A percentile compares a stretch with the other conserved stretches of the same genome.
Evolutionary conservation across 2,888 invertebrate genomes (phyloP).

Genomic region (Eupithecia vulgata): DNA sequence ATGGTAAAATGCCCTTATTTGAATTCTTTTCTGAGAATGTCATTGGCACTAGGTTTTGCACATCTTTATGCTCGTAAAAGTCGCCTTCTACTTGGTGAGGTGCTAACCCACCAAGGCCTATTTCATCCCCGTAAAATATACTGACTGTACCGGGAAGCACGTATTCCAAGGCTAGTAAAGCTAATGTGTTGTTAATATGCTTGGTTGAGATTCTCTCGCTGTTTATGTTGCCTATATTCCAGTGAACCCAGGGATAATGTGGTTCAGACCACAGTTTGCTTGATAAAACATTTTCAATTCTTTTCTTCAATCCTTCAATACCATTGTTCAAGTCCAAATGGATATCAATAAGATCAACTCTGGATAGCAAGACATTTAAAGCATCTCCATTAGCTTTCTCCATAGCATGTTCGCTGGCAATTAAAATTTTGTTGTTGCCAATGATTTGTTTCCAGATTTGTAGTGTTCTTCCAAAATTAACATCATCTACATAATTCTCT

Average conservation of each 20-base stretch:
- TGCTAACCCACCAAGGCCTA: constrained; percentile 86
- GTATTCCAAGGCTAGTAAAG: constrained; percentile 89
- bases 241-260: constrained; percentile 90
- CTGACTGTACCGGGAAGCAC: constrained; percentile 93
- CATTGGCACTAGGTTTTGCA: constrained; percentile 89
- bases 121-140: constrained; percentile 96
- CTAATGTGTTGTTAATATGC: constrained; percentile 86
- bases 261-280: constrained; percentile 85
- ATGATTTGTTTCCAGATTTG: constrained; percentile 88
- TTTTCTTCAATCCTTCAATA: constrained; percentile 82
- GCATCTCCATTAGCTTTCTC: constrained; percentile 72
- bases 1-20: constrained; percentile 82
- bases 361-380: constrained; percentile 85
- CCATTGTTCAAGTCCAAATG: constrained; percentile 85
- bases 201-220: constrained; percentile 84
- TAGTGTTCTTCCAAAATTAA: constrained; percentile 83
- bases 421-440: constrained; percentile 86
- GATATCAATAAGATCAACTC: constrained; percentile 89
- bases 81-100: constrained; percentile 81
- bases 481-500: constrained; percentile 86
- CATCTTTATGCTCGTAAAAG: constrained; percentile 83
- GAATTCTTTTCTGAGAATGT: constrained; percentile 78
- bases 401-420: constrained; percentile 85
- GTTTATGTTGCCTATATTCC: constrained; percentile 89
- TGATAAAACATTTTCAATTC: constrained; percentile 83